Base-by-base conservation (phyloP, 1,140 invertebrate genomes). In the Zaprionus lachaisei region DNA sequence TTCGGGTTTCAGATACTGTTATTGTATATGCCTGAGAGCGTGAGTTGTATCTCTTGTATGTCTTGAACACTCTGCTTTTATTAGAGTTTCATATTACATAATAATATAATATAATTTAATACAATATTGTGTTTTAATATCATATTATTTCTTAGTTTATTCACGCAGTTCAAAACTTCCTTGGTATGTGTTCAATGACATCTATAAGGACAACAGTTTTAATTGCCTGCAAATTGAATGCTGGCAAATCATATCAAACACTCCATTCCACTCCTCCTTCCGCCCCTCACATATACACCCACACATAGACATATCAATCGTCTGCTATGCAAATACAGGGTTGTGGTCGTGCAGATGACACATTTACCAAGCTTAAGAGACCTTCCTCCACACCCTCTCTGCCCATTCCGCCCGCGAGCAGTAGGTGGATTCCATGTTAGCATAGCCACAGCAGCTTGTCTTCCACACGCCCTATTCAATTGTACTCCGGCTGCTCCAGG, bases 401-500 rank as follows among this genome's bases (percentile, higher is more conserved):
- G 17, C 44, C 20, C 44, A 47, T 9, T 47, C 2, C n/a, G 6
- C 9, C 47, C n/a, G 4, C 47, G 2, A 12, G 47, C 22, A 54
- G 49, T 38, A 31, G 44, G 31, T 44, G 14, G 20, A 55, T 61
- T 70, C 55, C 57, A 72, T 62, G 24, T 44, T 22, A 24, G 20
- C 66, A 57, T 68, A 80, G 9, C 31, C 26, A 60, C 60, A 17
- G 2, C 41, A n/a, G 61, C 83, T 80, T 87, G 83, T 87, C 81
- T 80, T 72, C 71, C 71, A 62, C 83, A 87, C 84, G 44, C 77
- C 80, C 84, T 71, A 51, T 65, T 87, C 77, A 68, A 80, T 83
- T 86, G 83, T 80, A 60, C 54, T 83, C 68, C 54, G 75, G 62
- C 60, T 67, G 44, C 38, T 24, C 55, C 71, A 49, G 75, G 62